Evolutionary conservation across 1,140 invertebrate species (phyloP), one percentile per base, ranked within the genome.

Genomic region (Penaeus indicus): DNA sequence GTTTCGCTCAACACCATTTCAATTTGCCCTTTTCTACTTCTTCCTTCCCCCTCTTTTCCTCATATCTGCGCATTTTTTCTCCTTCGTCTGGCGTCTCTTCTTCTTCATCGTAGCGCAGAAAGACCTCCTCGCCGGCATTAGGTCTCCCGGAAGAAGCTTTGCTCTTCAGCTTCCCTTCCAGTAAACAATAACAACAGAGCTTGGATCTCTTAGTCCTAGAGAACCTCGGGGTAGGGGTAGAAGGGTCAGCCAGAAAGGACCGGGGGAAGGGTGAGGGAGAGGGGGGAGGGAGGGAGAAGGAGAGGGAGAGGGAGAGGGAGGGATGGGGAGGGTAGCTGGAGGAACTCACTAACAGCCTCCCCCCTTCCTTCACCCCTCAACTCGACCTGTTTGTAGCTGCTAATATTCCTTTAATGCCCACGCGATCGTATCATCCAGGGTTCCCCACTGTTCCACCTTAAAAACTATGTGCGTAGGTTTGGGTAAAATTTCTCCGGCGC

Each of bases 141-240:
- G 54, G 54, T 54, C 10, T 13, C 11, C 54, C 54, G 54, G 54
- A 54, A 54, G 54, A 16, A 42, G 1, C 54, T 54, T 54, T 54
- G 54, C 11, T 54, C 10, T 16, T 13, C 54, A 0, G 11, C 54
- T 54, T 54, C 54, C 67, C 67, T 25, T 72, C 67, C 67, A n/a
- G n/a, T 72, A 72, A 72, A 72, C n/a, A 32, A 32, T 72, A n/a
- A 72, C 67, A 32, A 72, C n/a, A 72, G 67, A 25, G 67, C n/a
- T 54, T 54, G 54, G 54, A 54, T 54, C 54, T 13, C 54, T 54
- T 54, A 54, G 54, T 54, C 16, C 54, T n/a, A 72, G 67, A 72
- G 67, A 72, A 54, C 54, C 54, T 54, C 54, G 54, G 54, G 54
- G 54, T 54, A 8, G 54, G 54, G 8, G 54, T 11, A 54, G 54